phyloP scores from a whole-genome alignment of 2,797 vertebrate species.

The Prunella strophiata region DNA sequence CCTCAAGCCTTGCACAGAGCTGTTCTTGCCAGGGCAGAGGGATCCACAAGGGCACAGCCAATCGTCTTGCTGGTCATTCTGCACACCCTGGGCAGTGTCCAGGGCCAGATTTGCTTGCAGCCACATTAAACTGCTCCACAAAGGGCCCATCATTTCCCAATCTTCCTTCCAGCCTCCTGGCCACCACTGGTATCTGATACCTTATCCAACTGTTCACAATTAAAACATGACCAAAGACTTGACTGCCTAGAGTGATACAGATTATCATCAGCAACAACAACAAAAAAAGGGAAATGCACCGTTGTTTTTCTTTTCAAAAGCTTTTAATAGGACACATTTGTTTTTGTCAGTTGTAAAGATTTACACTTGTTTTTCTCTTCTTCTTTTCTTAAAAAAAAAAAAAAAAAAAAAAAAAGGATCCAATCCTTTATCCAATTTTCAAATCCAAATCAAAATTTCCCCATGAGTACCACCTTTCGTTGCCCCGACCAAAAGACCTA shows the following conservation, averaged over 20 bases:
- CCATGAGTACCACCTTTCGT: conserved; percentile 60
- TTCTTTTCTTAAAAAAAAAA: not conserved
- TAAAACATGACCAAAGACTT: not conserved
- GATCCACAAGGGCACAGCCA: accelerated
- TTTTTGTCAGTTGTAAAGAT: conserved; percentile 71
- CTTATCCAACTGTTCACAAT: not conserved
- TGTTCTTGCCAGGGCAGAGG: not conserved
- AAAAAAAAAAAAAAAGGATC: not conserved
- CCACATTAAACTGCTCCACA: not conserved
- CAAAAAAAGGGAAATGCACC: not conserved
- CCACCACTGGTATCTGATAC: not conserved
- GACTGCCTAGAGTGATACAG: not conserved
- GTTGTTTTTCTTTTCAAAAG: conserved; percentile 67
- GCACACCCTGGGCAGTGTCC: not conserved
- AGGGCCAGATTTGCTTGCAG: not conserved
- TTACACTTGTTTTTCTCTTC: conserved; percentile 30
- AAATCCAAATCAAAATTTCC: conserved; percentile 19
- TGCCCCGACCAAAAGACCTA: conserved; percentile 58
- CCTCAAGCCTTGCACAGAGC: not conserved
- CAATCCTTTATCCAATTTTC: not conserved
- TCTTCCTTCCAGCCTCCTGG: not conserved
- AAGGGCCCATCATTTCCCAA: not conserved
- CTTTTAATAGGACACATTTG: conserved; percentile 71
- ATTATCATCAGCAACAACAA: not conserved
- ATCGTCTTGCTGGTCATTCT: not conserved